Evolutionary conservation across 2,113 vertebrate genomes (phyloP).

Genomic region (Osmerus mordax): DNA sequence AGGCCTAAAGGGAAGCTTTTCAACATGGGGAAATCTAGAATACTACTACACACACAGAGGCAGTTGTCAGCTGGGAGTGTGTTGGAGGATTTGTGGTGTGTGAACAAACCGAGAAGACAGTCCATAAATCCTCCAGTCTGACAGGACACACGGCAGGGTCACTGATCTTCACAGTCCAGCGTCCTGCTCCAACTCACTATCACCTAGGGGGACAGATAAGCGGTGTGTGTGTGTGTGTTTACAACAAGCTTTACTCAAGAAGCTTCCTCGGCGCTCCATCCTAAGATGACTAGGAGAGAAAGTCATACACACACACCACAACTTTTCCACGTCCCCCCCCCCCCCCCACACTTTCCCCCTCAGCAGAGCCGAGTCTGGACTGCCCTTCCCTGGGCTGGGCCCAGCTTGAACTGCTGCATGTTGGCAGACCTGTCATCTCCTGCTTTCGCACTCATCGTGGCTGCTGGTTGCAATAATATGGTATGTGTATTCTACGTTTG

Average conservation of each 20-base stretch:
- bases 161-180: neutral
- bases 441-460: conserved; percentile 35
- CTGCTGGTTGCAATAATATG: conserved; percentile 41
- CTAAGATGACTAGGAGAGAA: too few species aligned
- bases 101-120: neutral
- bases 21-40: too few species aligned
- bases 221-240: neutral
- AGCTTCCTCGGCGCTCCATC: too few species aligned
- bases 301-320: too few species aligned
- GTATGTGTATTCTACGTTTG: neutral
- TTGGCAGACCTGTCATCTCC: conserved; percentile 52
- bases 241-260: too few species aligned
- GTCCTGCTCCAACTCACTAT: neutral
- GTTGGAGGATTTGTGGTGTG: neutral
- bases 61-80: neutral
- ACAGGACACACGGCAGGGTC: neutral
- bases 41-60: too few species aligned
- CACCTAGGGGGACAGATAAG: neutral
- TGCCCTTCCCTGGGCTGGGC: conserved; percentile 7
- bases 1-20: too few species aligned
- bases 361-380: neutral
- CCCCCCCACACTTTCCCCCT: conserved; percentile 11
- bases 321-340: too few species aligned
- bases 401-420: conserved; percentile 51
- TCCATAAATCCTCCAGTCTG: conserved; percentile 3